Evolutionary conservation across 2,113 vertebrate genomes (phyloP).

Genomic region (Gracilinanus agilis): DNA sequence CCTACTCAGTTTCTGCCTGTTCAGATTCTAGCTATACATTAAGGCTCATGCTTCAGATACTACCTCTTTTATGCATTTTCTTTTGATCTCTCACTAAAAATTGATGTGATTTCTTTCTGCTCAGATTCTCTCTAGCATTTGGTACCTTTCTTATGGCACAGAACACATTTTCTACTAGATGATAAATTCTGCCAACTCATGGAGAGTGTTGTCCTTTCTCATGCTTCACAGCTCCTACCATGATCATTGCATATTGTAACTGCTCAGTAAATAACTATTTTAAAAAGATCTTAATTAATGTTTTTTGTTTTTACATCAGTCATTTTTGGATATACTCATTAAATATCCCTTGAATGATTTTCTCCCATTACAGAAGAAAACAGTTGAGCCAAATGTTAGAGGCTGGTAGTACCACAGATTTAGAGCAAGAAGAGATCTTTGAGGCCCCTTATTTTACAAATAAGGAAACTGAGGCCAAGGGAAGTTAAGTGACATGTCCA

Average conservation of each 20-base stretch:
- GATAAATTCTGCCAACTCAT: not conserved
- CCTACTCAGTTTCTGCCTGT: not conserved
- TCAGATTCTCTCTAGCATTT: not conserved
- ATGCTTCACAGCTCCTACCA: not conserved
- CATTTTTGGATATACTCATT: not conserved
- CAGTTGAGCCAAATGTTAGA: not conserved
- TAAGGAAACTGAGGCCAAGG: too few species aligned
- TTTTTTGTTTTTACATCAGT: not conserved
- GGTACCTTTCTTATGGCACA: not conserved
- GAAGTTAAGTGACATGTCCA: not conserved
- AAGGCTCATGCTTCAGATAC: not conserved
- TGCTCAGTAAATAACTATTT: not conserved
- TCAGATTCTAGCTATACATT: not conserved
- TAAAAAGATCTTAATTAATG: not conserved
- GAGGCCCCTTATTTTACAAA: not conserved
- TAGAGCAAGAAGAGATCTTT: not conserved
- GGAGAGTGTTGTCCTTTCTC: not conserved
- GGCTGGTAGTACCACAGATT: not conserved
- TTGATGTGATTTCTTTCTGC: not conserved
- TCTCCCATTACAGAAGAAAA: not conserved
- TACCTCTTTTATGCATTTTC: not conserved
- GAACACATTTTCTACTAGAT: not conserved
- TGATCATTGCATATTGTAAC: not conserved
- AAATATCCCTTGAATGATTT: not conserved
- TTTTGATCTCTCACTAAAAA: not conserved